Base-by-base conservation (phyloP, 1,140 invertebrate species). In the Physella acuta region DNA sequence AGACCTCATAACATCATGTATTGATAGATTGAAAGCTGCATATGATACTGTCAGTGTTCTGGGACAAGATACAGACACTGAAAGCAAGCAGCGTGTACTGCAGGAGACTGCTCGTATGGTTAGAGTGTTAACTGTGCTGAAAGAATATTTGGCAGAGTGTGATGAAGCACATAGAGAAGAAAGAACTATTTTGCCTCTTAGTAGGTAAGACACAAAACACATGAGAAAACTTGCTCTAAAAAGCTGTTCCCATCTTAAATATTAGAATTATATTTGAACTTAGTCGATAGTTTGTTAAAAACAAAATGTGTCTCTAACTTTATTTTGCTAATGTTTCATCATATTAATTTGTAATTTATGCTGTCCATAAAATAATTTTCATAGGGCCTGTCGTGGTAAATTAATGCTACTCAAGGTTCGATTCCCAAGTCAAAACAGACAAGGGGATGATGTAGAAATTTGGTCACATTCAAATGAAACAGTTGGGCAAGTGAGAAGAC, bases 101-200 rank as follows among this genome's bases (percentile, higher is more conserved):
- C 88, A 90, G 39, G 93, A 95, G 81, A 91, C 92, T n/a, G 90
- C 92, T 58, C 91, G 92, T 84, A 94, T 97, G 90, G 95, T 94
- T 82, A 89, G 95, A 70, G 92, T 98, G 30, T 89, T 98, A 79
- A 93, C 94, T 87, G 94, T 97, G 75, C 88, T 98, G 71, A 91
- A 94, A 78, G 95, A 98, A 86, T 98, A 98, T 82, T 91, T 99
- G 66, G 92, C 91, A 71, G 95, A 98, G 85, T 98, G 95, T 88
- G 96, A 99, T 87, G 90, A 91, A 68, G 91, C 93, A 67, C 98
- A 94, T 86, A 90, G 90, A 31, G 92, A 93, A 14, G 95, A 98
- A 82, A 88, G 96, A 71, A 91, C 92, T 76, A 92, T 95, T 79
- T 86, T 97, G 73, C 94, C 94, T 33, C 89, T 96, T 58, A 91